Base-by-base conservation (phyloP, 2,888 invertebrate genomes). In the Dryobotodes eremita region DNA sequence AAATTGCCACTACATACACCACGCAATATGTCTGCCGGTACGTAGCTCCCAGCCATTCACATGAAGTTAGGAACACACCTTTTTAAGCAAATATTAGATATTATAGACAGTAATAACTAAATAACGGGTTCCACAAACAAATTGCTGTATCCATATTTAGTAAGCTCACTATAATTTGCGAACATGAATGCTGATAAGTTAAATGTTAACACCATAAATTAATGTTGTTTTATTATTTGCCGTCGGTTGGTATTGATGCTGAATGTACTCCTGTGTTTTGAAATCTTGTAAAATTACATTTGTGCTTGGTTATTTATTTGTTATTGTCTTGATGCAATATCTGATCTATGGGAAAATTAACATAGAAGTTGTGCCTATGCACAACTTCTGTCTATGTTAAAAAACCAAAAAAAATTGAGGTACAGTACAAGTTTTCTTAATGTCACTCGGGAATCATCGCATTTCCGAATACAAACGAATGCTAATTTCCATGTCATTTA, bases 201-300 rank as follows among this genome's bases (percentile, higher is more conserved):
- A 85, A 90, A 89, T 89, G 87, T 86, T 88, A 89, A 82, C 70
- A 75, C 83, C 72, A 66, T 88, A 82, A 81, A 81, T 85, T 83
- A 74, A 80, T 77, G 80, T 79, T 73, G 61, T 59, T 76, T 78
- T 76, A 78, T 78, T 80, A 79, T 85, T 75, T 64, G 20, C 59
- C 59, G 72, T 75, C 59, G 57, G 70, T 59, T 68, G n/a, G n/a
- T 83, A 79, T 82, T 71, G 64, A 73, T 59, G 83, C 53, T 73
- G 48, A 61, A 50, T 57, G 59, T 73, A 72, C 70, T 71, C 42
- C 64, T 46, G 77, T 55, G 79, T 66, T 84, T 71, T 42, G 80
- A n/a, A 75, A 82, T 82, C 17, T 48, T 42, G 66, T 68, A 48
- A 57, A 55, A 78, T 83, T 53, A 71, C 36, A 71, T 36, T 75